Evolutionary conservation across 2,888 invertebrate genomes (phyloP), one percentile per base, ranked within the genome.

Genomic region (Drepana falcataria): DNA sequence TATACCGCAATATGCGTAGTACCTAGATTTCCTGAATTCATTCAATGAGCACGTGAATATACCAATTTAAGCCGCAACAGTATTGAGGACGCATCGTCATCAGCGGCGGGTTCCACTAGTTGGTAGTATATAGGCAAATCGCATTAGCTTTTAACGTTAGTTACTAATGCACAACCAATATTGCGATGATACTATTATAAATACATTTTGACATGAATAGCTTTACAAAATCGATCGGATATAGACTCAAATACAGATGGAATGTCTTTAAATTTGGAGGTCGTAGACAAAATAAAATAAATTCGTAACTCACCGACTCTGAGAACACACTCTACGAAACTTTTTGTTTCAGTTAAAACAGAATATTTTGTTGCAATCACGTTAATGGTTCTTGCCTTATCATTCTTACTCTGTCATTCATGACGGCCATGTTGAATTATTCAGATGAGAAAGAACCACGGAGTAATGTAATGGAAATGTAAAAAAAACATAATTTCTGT

Each of bases 381-480:
- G 58, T 64, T 77, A 78, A 81, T 78, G 80, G 75, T 70, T 70
- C 68, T 65, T 68, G 61, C 61, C 60, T 69, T 73, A 71, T 73
- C 68, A 65, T 68, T 59, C 64, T 60, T 58, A 66, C 71, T 70
- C 71, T 71, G 71, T 75, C 74, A 65, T 64, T 72, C 71, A 64
- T 60, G 61, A 58, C 62, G 61, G 68, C 62, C 66, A 66, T 68
- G 71, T 71, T 78, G 79, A 78, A 79, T 81, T 73, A 81, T 80
- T 79, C 74, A 80, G 69, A 73, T 64, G 73, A 71, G 69, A 73
- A 65, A 62, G 61, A 66, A 66, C 57, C 65, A 66, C 61, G 61
- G 61, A 68, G 68, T 74, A 76, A 77, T 72, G 73, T 77, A 75
- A 81, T 78, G 73, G 69, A 78, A 79, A 77, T 71, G 66, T 73